phyloP scores from a whole-genome alignment of 2,888 invertebrate species.

The Rosalia funebris region DNA sequence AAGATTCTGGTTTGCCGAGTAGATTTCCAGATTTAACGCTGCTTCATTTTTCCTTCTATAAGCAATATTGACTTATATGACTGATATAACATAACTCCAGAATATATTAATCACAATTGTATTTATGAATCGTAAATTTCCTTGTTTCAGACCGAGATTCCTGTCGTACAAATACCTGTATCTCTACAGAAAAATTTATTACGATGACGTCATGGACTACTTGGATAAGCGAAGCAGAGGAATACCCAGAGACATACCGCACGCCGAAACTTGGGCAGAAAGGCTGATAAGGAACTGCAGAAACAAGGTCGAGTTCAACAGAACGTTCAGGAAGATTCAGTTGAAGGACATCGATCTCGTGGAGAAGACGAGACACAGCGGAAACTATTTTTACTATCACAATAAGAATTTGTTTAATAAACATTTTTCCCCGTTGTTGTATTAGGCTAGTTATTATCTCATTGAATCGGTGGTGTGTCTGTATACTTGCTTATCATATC shows the following conservation, averaged over 20 bases:
- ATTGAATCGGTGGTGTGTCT: not conserved
- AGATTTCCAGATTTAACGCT: no score
- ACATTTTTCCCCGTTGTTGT: slow-evolving; percentile 70
- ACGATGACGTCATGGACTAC: slow-evolving; percentile 86
- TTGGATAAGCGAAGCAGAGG: slow-evolving; percentile 81
- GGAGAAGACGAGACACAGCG: slow-evolving; percentile 72
- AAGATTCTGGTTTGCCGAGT: no score
- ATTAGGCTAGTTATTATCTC: slow-evolving; percentile 35
- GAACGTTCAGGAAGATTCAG: slow-evolving; percentile 48
- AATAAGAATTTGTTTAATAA: slow-evolving; percentile 79
- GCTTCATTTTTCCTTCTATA: no score
- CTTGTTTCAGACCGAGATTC: slow-evolving; percentile 74
- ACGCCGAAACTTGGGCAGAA: slow-evolving; percentile 88
- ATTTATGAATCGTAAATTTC: no score
- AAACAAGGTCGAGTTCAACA: slow-evolving; percentile 59
- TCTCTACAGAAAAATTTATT: slow-evolving; percentile 87
- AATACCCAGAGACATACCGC: slow-evolving; percentile 73
- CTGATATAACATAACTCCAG: no score
- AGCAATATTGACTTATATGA: no score
- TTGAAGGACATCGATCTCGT: slow-evolving; percentile 65
- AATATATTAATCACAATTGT: no score
- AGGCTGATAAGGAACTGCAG: slow-evolving; percentile 78
- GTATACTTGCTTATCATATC: not conserved
- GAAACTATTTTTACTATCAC: slow-evolving; percentile 78
- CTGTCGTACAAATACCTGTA: slow-evolving; percentile 85